Evolutionary conservation across 2,113 vertebrate genomes (phyloP).

Genomic region (Strigops habroptila): DNA sequence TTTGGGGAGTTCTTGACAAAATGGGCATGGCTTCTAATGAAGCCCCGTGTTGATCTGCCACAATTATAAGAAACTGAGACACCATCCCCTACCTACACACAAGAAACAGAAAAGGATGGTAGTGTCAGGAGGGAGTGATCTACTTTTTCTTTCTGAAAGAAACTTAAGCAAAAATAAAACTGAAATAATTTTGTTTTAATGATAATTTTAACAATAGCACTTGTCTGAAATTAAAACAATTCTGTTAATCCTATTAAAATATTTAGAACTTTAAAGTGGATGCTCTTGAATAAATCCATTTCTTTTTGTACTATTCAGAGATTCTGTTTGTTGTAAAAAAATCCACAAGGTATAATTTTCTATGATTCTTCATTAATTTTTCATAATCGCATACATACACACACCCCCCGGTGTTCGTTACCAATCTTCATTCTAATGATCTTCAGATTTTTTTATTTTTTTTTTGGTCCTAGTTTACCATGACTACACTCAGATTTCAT

Average conservation of each 20-base stretch:
- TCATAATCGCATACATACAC: background rate
- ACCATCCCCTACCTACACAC: slow-evolving; percentile 6
- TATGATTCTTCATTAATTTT: slow-evolving; percentile 12
- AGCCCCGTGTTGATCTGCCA: background rate
- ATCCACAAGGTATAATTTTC: slow-evolving; percentile 32
- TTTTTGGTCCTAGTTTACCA: background rate
- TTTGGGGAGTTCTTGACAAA: background rate
- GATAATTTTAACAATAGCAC: slow-evolving; percentile 59
- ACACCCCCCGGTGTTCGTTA: slow-evolving; percentile 12
- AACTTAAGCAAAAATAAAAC: slow-evolving; percentile 50
- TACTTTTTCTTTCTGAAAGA: slow-evolving; percentile 51
- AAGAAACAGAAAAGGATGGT: background rate
- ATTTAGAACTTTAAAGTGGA: slow-evolving; percentile 60
- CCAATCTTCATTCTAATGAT: slow-evolving; percentile 28
- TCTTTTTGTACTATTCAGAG: slow-evolving; percentile 44
- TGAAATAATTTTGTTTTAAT: slow-evolving; percentile 45
- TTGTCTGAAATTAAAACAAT: slow-evolving; percentile 59
- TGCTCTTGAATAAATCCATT: slow-evolving; percentile 55
- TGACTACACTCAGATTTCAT: background rate
- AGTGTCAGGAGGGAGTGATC: background rate
- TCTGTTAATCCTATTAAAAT: slow-evolving; percentile 59
- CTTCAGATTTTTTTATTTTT: background rate
- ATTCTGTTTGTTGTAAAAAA: slow-evolving; percentile 33
- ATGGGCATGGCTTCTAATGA: background rate
- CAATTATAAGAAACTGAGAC: slow-evolving; percentile 51